Evolutionary conservation across 2,888 invertebrate genomes (phyloP).

Genomic region (Eilema caniola): DNA sequence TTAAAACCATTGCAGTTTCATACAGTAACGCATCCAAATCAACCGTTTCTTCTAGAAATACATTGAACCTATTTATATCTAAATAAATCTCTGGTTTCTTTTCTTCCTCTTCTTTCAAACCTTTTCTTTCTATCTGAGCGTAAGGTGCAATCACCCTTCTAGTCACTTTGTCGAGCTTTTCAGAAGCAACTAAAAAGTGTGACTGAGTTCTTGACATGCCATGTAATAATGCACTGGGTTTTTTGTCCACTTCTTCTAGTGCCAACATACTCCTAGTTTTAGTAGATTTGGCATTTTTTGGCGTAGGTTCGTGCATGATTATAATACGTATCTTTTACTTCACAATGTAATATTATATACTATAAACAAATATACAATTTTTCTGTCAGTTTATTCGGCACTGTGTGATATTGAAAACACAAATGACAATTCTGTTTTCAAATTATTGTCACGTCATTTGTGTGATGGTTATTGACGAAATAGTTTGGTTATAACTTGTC

Average conservation of each 20-base stretch:
- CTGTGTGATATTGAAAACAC: background rate
- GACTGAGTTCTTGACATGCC: constrained; percentile 67
- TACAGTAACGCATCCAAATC: constrained; percentile 85
- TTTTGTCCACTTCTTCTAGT: constrained; percentile 7
- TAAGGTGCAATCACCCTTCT: constrained; percentile 88
- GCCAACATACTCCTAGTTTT: constrained; percentile 56
- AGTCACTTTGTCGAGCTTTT: constrained; percentile 84
- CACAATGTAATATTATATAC: background rate
- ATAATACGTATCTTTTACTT: background rate
- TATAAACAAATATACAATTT: constrained; percentile 9
- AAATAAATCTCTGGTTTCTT: constrained; percentile 72
- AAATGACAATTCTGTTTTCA: constrained; percentile 33
- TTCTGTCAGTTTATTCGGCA: too few relatives aligned
- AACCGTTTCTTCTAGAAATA: constrained; percentile 86
- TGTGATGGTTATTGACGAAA: background rate
- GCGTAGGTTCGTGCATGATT: constrained; percentile 62
- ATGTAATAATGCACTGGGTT: background rate
- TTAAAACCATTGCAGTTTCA: constrained; percentile 87
- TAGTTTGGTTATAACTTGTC: background rate
- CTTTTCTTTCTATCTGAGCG: constrained; percentile 80
- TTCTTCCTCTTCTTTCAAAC: constrained; percentile 69
- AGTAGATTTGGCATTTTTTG: constrained; percentile 61
- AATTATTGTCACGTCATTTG: constrained; percentile 17
- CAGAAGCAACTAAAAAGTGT: constrained; percentile 77
- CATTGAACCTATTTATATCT: constrained; percentile 78